Base-by-base conservation (phyloP, 2,113 vertebrate species). In the Stigmatopora nigra region DNA sequence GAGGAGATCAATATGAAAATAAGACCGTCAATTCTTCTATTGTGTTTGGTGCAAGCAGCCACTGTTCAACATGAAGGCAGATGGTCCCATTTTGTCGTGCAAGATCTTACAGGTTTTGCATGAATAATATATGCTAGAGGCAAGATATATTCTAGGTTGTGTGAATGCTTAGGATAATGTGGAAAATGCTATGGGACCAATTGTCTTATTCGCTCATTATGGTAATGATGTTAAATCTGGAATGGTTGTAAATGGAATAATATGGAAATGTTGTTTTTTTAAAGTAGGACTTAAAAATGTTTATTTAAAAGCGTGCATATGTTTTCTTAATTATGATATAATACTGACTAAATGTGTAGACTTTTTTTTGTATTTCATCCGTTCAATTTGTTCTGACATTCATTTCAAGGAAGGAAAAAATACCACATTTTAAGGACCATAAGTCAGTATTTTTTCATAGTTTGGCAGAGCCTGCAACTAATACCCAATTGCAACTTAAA, bases 1-100 rank as follows among this genome's bases (percentile, higher is more conserved):
- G 41, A 73, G n/a, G 67, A 10, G 12, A 10, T 4, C 7, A 64
- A 82, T 35, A 81, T 58, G 7, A 3, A 53, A 3, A 53, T 11
- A 6, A 7, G 5, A 5, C 11, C 10, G 20, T 20, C 51, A 22
- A 53, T 14, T 53, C 19, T 22, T 10, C 51, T 4, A 53, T 53
- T 53, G 51, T 20, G 12, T 22, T 22, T 53, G 19, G 20, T 53
- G 22, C n/a, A 22, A 53, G 22, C 13, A 22, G 13, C 2, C 20
- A 5, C 51, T 22, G 1, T 31, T 56, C 3, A 20, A 31, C 53
- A 31, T 16, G 53, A 6, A 31, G 25, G 53, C 14, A 22, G 22
- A 16, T 14, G 19, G 53, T 31, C 13, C 22, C 53, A 12, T 56
- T 5, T 56, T 56, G 25, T 31, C 12, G 31, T 56, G 53, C 53